These are phyloP conservation scores for Parapsyche elsis DNA, from an alignment of 1,140 invertebrate species.

Conservation along the genomic window DNA sequence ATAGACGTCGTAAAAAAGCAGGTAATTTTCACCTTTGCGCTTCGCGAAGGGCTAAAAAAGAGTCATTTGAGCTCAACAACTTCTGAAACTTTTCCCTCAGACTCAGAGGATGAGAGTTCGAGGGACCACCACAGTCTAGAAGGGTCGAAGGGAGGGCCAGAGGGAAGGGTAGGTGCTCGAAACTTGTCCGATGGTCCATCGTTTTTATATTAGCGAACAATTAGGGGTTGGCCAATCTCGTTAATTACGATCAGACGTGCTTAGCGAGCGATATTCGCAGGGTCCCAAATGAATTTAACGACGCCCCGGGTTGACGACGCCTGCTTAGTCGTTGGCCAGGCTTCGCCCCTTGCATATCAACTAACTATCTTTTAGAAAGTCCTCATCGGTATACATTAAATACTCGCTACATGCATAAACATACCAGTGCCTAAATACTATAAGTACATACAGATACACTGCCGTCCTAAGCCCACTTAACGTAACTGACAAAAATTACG, in stretches of 20 bases:
- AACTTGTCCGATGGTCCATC: slow-evolving; percentile 41
- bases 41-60: too few relatives aligned
- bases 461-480: too few relatives aligned
- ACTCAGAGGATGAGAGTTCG: too few relatives aligned
- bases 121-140: neutral
- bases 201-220: slow-evolving; percentile 53
- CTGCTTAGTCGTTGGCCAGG: neutral
- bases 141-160: too few relatives aligned
- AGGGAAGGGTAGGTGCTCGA: neutral
- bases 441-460: neutral
- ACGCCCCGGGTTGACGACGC: slow-evolving; percentile 30
- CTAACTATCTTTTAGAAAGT: slow-evolving; percentile 5
- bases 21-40: too few relatives aligned
- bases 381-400: neutral
- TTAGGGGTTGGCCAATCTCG: slow-evolving; percentile 49
- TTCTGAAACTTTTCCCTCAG: too few relatives aligned
- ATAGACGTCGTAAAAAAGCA: too few relatives aligned
- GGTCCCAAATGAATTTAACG: slow-evolving; percentile 49
- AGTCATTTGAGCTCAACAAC: too few relatives aligned
- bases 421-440: neutral
- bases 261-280: slow-evolving; percentile 48
- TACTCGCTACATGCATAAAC: too few relatives aligned
- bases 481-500: too few relatives aligned
- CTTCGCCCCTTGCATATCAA: slow-evolving; percentile 49
- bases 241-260: slow-evolving; percentile 53